These are phyloP conservation scores for Polydrusus tereticollis DNA, from an alignment of 2,888 invertebrate genomes.

Conservation along the genomic window DNA sequence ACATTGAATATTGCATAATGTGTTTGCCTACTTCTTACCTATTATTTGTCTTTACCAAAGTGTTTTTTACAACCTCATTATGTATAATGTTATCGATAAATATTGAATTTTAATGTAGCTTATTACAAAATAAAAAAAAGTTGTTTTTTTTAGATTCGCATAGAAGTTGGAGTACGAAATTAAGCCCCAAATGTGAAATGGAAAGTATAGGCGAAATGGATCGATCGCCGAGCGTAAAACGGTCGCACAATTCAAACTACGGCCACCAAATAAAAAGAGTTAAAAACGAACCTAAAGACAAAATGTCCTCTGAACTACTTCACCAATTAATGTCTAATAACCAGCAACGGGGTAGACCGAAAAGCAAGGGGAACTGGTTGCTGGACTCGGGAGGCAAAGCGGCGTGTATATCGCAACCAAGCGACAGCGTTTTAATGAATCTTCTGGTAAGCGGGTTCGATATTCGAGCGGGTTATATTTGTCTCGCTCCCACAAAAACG, in stretches of 20 bases:
- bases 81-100: too few relatives aligned
- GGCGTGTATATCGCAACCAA: constrained; percentile 69
- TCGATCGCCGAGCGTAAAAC: constrained; percentile 53
- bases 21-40: too few relatives aligned
- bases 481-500: constrained; percentile 75
- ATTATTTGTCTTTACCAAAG: too few relatives aligned
- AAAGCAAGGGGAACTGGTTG: constrained; percentile 64
- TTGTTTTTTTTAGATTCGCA: constrained; percentile 40
- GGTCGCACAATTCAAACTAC: constrained; percentile 56
- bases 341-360: constrained; percentile 61
- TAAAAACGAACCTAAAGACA: constrained; percentile 63
- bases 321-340: constrained; percentile 74
- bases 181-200: constrained; percentile 45
- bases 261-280: constrained; percentile 59
- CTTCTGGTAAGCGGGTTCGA: constrained; percentile 96
- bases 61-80: too few relatives aligned
- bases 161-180: constrained; percentile 51
- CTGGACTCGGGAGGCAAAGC: constrained; percentile 64
- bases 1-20: too few relatives aligned
- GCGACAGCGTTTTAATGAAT: constrained; percentile 91
- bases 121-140: too few relatives aligned
- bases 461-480: constrained; percentile 92
- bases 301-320: constrained; percentile 69
- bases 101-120: too few relatives aligned
- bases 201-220: constrained; percentile 46